Base-by-base conservation (phyloP, 2,113 vertebrate species). In the Bos taurus region DNA sequence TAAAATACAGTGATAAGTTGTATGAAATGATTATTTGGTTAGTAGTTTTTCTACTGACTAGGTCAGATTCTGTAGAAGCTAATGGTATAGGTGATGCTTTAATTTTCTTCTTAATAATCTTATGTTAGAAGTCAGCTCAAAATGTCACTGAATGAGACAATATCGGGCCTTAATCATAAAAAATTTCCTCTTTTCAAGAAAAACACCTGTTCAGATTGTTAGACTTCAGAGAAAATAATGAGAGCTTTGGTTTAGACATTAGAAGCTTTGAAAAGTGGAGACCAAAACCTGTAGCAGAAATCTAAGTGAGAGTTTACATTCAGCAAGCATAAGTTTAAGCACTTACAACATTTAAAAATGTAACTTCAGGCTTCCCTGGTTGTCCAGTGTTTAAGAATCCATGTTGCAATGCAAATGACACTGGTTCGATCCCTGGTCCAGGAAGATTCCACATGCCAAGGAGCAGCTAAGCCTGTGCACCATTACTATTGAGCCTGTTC, bases 111-210 rank as follows among this genome's bases (percentile, higher is more conserved):
- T 88, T 85, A 56, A 59, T 28, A 52, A 56, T 92, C n/a, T 83
- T 90, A 48, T 90, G 17, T 83, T 83, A 95, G 57, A 96, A 84
- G 28, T 88, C 88, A 97, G 56, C 19, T 97, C 74, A 93, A 93
- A 92, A 71, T 62, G 36, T 21, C 62, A 19, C 87, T 90, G 46
- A 94, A 83, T 81, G 19, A 77, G 30, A 85, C 4, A 60, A 77
- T 2, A 30, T 90, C 0, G 4, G 43, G 19, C 28, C 43, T 91
- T 16, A 83, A 21, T 52, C 77, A 56, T 90, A 56, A 89, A 83
- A 83, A 36, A 11, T 21, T 85, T 91, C 13, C 7, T 92, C 36
- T 90, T 67, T 92, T 88, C 40, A 93, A 89, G 82, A 17, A 93
- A 80, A 28, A 96, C 19, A 80, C 46, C 59, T 64, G 60, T 90